Base-by-base conservation (phyloP, 1,140 invertebrate genomes). In the Phthorimaea operculella region DNA sequence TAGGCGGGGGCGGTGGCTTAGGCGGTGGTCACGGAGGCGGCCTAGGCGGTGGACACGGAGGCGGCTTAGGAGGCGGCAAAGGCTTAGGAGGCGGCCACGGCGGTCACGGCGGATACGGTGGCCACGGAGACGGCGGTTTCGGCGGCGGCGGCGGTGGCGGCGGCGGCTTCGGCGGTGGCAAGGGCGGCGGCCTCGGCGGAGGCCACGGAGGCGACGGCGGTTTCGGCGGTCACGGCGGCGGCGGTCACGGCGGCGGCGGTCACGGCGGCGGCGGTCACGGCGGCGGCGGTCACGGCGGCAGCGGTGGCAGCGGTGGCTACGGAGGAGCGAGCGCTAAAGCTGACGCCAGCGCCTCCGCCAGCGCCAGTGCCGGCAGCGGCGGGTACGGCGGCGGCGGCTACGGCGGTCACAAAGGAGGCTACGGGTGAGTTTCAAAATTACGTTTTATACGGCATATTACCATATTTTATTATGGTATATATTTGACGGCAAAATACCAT, bases 261-360 rank as follows among this genome's bases (percentile, higher is more conserved):
- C 45, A 52, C 14, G 12, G 42, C 50, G 18, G 57, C 50, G 45
- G 51, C n/a, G 55, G 60, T 14, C n/a, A 52, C 28, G 63, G 66
- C 4, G 59, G 60, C 8, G 51, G 51, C 36, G 67, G 64, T 14
- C 57, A 56, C 7, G 53, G 52, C 9, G 57, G 47, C 6, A 54
- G 57, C 15, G 55, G 57, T 5, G 45, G 39, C 44, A 58, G 57
- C 33, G 49, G 52, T 11, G 53, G 61, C n/a, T 34, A 49, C 16
- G 57, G 66, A 1, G 66, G 68, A 21, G 52, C 57, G 14, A 48
- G 49, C 10, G 49, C 59, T 34, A 51, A 59, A 10, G 52, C 62
- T 9, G 54, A 52, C 28, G 63, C 63, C 16, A 55, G 48, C 21
- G 67, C 70, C 28, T 57, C 57, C 11, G 64, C 67, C 14, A 64